A percentile compares a stretch with the other conserved stretches of the same genome.
Evolutionary conservation across 2,888 invertebrate species (phyloP).

Genomic region (Lysandra coridon): DNA sequence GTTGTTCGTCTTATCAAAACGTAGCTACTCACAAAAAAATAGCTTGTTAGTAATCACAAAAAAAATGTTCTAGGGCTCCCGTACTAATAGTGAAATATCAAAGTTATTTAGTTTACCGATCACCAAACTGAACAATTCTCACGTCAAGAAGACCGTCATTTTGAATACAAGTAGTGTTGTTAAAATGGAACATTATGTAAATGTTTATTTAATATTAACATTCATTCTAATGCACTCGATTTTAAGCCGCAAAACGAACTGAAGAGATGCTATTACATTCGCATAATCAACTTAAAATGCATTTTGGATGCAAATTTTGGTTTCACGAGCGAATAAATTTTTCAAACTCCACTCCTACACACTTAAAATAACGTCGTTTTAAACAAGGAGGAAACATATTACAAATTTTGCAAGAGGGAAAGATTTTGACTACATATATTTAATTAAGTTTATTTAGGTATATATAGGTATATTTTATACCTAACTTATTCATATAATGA

Average conservation of each 20-base stretch:
- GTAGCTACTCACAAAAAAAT: no score
- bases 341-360: conserved; percentile 47
- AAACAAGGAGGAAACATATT: background rate
- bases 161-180: no score
- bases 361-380: conserved; percentile 31
- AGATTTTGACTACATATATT: background rate
- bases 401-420: background rate
- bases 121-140: background rate
- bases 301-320: conserved; percentile 66
- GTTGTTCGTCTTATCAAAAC: no score
- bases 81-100: no score
- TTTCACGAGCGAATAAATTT: conserved; percentile 54
- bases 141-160: no score
- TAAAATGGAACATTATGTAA: background rate
- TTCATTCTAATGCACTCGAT: conserved; percentile 51
- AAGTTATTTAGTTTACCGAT: background rate
- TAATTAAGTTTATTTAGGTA: background rate
- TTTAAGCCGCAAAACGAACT: conserved; percentile 55
- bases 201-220: conserved; percentile 36
- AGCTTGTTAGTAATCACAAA: no score
- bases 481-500: no score
- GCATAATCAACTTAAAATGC: conserved; percentile 67
- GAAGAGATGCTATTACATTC: conserved; percentile 55
- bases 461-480: no score
- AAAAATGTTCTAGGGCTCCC: no score